phyloP scores from a whole-genome alignment of 2,113 vertebrate genomes.

The Platycercus adscitus region DNA sequence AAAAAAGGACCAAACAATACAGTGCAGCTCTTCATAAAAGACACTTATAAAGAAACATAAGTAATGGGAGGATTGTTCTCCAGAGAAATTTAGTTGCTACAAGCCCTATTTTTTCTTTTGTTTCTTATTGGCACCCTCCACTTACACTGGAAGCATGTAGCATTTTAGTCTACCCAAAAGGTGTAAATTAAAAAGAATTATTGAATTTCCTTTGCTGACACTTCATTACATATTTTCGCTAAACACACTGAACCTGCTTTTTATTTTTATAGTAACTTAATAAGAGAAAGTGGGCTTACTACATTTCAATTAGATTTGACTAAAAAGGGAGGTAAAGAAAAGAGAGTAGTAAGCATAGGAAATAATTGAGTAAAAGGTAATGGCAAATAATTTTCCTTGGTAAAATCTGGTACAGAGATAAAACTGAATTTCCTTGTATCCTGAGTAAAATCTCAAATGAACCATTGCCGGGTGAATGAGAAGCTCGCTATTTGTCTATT shows the following conservation, averaged over 20 bases:
- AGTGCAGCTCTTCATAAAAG: background rate
- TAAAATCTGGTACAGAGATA: background rate
- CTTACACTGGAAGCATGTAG: background rate
- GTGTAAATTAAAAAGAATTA: background rate
- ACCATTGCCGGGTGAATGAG: background rate
- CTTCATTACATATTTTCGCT: background rate
- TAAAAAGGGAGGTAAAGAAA: background rate
- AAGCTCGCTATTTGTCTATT: background rate
- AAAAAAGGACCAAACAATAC: background rate
- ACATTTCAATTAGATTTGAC: constrained; percentile 21
- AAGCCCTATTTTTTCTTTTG: background rate
- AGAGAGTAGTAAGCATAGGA: background rate
- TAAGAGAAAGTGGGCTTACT: background rate
- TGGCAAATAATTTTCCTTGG: background rate
- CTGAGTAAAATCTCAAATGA: background rate
- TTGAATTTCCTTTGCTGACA: background rate
- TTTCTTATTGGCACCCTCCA: background rate
- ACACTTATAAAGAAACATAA: background rate
- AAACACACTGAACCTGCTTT: background rate
- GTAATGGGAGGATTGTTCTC: background rate
- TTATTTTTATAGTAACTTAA: constrained; percentile 14
- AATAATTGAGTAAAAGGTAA: constrained; percentile 3
- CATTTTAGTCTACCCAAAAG: background rate
- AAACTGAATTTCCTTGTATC: background rate
- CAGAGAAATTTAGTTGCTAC: background rate